These are phyloP conservation scores for Sisor rabdophorus DNA, from an alignment of 2,113 vertebrate genomes.

Conservation along the genomic window DNA sequence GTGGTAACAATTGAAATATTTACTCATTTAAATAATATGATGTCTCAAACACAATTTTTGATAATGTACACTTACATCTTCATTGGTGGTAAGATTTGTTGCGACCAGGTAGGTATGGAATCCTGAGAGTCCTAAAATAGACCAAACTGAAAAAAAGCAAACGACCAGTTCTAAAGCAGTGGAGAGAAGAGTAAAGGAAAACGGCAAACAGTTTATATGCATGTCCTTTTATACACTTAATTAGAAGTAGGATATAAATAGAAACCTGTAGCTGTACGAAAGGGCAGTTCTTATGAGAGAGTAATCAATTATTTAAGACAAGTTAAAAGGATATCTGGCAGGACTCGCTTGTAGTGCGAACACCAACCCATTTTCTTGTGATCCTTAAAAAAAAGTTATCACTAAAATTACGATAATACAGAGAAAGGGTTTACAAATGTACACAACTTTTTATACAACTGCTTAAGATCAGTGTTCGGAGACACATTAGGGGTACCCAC, in stretches of 20 bases:
- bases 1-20: no score
- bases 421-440: no score
- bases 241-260: neutral
- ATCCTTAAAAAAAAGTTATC: conserved; percentile 64
- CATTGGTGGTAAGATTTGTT: conserved; percentile 92
- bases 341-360: conserved; percentile 85
- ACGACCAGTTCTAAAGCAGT: conserved; percentile 90
- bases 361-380: conserved; percentile 78
- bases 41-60: neutral
- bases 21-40: neutral
- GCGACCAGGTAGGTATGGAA: conserved; percentile 96
- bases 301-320: conserved; percentile 8
- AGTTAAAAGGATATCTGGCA: conserved; percentile 90
- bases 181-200: conserved; percentile 74
- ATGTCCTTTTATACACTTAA: neutral
- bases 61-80: conserved; percentile 81
- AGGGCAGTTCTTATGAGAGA: neutral
- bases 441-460: no score
- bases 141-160: conserved; percentile 97
- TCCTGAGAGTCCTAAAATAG: conserved; percentile 96
- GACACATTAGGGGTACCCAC: no score
- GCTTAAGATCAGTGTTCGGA: no score
- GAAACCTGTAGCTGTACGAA: neutral
- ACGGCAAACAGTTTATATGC: neutral
- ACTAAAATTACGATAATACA: no score